Evolutionary conservation across 1,140 invertebrate genomes (phyloP), one percentile per base, ranked within the genome.

Genomic region (Brachionus asplanchnoidis): DNA sequence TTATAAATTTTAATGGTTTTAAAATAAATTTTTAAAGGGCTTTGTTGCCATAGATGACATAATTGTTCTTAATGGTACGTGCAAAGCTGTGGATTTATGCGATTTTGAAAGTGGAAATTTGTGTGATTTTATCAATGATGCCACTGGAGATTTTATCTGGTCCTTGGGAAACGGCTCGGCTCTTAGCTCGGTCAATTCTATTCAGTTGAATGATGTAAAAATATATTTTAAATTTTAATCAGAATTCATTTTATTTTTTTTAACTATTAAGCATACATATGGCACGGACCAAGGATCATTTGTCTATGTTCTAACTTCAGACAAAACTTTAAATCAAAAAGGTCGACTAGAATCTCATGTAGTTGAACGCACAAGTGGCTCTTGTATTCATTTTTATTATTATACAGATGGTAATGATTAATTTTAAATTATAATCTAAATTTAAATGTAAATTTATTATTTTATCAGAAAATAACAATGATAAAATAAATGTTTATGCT

Each of bases 301-400:
- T 65, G 53, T 23, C 11, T 82, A 68, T 40, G 53, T 68, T 65
- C 40, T 65, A 36, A 42, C 79, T 23, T 68, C 32, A 9, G 17
- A 77, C 36, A 32, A 82, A 26, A 44, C 28, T 12, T 11, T 14
- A 7, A 77, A 77, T n/a, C 26, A 50, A 77, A 77, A 77, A 77
- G 44, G 42, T 14, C 7, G 40, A 46, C 26, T 84, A 32, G 9
- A 40, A 28, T 68, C 82, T 12, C 36, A 32, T 17, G 65, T 73
- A 44, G 9, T 65, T 5, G 82, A 68, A 53, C 6, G 65, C 11
- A 84, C 82, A 53, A 36, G 60, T 6, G 82, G 68, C 14, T 68
- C 82, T 36, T 84, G 82, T 23, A 6, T 70, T 17, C 82, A 84
- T 84, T 84, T 84, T 20, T 84, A 68, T 12, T 84, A 70, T 68